Evolutionary conservation across 2,888 invertebrate species (phyloP).

Genomic region (Timandra comae): DNA sequence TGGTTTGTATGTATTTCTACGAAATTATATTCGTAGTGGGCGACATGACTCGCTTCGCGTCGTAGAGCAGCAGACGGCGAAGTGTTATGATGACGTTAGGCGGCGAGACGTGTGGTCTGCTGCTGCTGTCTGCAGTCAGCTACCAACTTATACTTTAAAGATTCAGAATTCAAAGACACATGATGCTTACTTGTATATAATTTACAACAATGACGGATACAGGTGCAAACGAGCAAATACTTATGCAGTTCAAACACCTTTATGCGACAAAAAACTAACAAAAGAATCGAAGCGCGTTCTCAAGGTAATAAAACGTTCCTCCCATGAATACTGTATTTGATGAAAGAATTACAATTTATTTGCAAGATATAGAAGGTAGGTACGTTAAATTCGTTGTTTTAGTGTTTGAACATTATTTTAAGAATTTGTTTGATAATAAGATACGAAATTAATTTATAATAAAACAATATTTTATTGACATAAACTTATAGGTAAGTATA

Average conservation of each 20-base stretch:
- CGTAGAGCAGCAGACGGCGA: no score
- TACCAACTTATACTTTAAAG: no score
- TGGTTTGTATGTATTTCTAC: no score
- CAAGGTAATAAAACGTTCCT: conserved; percentile 12
- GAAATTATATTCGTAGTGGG: no score
- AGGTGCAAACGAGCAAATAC: conserved; percentile 17
- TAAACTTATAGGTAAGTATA: not conserved
- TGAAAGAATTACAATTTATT: not conserved
- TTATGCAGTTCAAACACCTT: conserved; percentile 20
- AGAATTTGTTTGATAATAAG: no score
- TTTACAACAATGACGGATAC: conserved; percentile 6
- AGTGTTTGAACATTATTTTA: not conserved
- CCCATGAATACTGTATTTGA: conserved; percentile 2
- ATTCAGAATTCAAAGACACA: no score
- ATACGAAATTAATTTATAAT: not conserved
- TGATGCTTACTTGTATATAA: no score
- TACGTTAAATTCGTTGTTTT: not conserved
- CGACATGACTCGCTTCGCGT: no score
- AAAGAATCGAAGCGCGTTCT: no score
- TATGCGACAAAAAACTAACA: conserved; percentile 13
- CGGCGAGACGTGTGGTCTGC: no score
- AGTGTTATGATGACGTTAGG: no score
- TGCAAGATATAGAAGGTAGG: conserved; percentile 1
- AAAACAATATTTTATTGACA: not conserved
- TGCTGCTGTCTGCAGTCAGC: no score